These are phyloP conservation scores for Virgularia gustaviana DNA, from an alignment of 92 coral and sea anemone genomes.

Conservation along the genomic window DNA sequence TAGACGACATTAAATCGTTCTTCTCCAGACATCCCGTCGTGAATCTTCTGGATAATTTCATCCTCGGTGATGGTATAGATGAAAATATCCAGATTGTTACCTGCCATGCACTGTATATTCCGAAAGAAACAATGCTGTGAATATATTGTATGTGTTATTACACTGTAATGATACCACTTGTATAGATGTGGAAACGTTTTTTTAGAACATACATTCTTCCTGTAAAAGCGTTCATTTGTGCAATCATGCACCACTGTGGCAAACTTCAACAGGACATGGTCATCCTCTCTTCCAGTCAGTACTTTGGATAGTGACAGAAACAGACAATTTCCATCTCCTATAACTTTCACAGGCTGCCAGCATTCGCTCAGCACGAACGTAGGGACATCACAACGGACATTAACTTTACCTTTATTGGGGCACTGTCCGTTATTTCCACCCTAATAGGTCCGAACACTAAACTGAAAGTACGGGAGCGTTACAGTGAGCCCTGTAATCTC, in stretches of 20 bases:
- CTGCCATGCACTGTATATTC: background rate
- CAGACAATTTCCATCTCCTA: background rate
- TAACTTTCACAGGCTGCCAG: background rate
- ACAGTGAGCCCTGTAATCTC: conserved; percentile 28
- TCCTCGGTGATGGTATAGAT: conserved; percentile 6
- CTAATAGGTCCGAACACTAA: conserved; percentile 9
- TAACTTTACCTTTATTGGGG: conserved; percentile 2
- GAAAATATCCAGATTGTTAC: conserved; percentile 3
- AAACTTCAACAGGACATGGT: background rate
- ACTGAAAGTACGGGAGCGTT: conserved; percentile 9
- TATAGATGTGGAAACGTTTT: too few relatives aligned
- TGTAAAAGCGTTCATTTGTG: background rate
- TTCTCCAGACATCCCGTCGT: background rate
- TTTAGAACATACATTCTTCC: conserved; percentile 3
- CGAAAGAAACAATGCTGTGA: too few relatives aligned
- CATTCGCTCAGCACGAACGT: background rate
- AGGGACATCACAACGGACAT: background rate
- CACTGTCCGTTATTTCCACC: conserved; percentile 1
- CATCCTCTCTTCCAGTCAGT: background rate
- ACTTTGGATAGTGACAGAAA: background rate
- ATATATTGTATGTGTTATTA: too few relatives aligned
- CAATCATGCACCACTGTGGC: background rate
- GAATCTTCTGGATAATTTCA: background rate
- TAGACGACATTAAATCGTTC: background rate
- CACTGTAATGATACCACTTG: too few relatives aligned